Evolutionary conservation across 2,888 invertebrate species (phyloP), one percentile per base, ranked within the genome.

Genomic region (Drosophila cracens): DNA sequence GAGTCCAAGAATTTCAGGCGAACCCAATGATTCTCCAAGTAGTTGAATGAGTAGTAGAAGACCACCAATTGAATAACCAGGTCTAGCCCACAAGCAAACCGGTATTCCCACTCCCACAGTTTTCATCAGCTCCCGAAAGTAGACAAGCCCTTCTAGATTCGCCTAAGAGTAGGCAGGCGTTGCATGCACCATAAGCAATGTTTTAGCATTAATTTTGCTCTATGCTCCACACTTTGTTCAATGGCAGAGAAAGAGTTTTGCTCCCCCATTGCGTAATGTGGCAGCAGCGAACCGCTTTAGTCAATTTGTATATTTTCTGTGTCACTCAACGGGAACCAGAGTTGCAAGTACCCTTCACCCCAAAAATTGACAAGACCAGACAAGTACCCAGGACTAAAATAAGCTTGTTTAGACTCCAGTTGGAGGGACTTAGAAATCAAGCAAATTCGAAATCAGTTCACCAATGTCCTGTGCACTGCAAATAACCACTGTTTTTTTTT

Each of bases 291-390:
- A n/a, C 4, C 31, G 18, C 6, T 31, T 27, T 8, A 53, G n/a
- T 52, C 16, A 43, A 43, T 18, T 49, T 49, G 4, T 49, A 18
- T 16, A 3, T 21, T 29, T 29, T 8, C 40, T 7, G 13, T 27
- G 27, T n/a, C 38, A 29, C 29, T 40, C 56, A 40, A 29, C 56
- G 56, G 56, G 29, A 38, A n/a, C 27, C 11, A 29, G 38, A 25
- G 21, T 10, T 25, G 34, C 53, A 34, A 25, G 16, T 21, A 21
- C 16, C 33, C 2, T 52, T 52, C 13, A 21, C 13, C 8, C 25
- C 34, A 13, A 38, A n/a, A 38, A 38, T 36, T 25, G 53, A 54
- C 27, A 27, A 18, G 1, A n/a, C 11, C 25, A 4, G 46, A 7
- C 27, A 38, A 54, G 7, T 36, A 3, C 4, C 11, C 25, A 11